Evolutionary conservation across 2,113 vertebrate genomes (phyloP).

Genomic region (Mixornis gularis): DNA sequence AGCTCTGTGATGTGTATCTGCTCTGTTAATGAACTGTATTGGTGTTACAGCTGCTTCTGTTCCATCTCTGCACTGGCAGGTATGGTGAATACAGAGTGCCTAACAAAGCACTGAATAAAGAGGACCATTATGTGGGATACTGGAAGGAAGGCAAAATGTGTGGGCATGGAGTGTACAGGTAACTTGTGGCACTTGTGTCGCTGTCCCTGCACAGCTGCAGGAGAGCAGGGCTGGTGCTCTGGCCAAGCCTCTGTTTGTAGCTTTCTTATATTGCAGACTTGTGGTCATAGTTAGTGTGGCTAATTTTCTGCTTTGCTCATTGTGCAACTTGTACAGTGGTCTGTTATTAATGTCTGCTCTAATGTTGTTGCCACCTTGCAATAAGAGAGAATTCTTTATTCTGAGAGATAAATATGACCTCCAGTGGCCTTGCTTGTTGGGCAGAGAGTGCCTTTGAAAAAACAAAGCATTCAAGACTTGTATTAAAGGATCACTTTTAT

Average conservation of each 20-base stretch:
- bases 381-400: neutral
- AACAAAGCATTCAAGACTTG: neutral
- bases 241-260: neutral
- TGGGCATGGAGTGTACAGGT: conserved; percentile 90
- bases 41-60: neutral
- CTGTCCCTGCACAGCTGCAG: neutral
- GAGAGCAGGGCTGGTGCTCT: neutral
- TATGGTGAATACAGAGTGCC: conserved; percentile 86
- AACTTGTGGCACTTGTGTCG: neutral
- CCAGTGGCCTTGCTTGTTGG: neutral
- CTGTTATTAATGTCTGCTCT: neutral
- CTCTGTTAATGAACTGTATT: neutral
- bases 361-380: neutral
- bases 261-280: neutral
- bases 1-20: neutral
- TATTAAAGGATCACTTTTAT: neutral
- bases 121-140: conserved; percentile 87
- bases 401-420: neutral
- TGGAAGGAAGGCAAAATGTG: conserved; percentile 98
- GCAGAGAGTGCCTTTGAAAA: neutral
- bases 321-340: neutral
- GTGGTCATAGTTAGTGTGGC: neutral
- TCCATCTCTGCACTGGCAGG: conserved; percentile 62
- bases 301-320: neutral
- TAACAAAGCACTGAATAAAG: conserved; percentile 84